phyloP scores from a whole-genome alignment of 2,797 vertebrate genomes.

The Synanceia verrucosa region DNA sequence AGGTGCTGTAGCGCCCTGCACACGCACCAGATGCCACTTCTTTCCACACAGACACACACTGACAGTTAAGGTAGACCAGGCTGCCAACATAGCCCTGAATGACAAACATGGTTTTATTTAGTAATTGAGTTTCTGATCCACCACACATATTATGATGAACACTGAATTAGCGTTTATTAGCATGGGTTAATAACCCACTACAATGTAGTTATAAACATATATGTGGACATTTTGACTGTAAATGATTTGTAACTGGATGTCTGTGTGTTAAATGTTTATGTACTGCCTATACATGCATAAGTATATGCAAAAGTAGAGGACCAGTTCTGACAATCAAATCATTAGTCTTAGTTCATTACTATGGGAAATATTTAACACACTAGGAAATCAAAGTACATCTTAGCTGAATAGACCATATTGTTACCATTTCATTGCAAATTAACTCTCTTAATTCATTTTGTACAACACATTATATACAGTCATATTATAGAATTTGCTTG shows the following conservation, averaged over 20 bases:
- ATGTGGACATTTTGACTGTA: background rate
- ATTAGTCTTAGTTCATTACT: background rate
- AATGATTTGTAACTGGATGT: background rate
- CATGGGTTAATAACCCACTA: background rate
- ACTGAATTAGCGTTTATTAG: background rate
- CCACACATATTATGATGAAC: background rate
- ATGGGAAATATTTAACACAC: background rate
- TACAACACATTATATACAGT: background rate
- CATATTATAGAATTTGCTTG: background rate
- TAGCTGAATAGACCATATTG: background rate
- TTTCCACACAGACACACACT: slow-evolving; percentile 25
- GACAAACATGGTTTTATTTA: background rate
- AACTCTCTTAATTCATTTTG: background rate
- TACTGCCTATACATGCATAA: background rate
- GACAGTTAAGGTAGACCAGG: slow-evolving; percentile 63
- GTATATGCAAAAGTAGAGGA: background rate
- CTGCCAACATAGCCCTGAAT: background rate
- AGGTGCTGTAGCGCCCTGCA: slow-evolving; percentile 43
- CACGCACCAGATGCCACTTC: slow-evolving; percentile 68
- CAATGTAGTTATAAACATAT: background rate
- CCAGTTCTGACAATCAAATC: background rate
- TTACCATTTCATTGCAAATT: background rate
- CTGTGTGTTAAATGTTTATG: background rate
- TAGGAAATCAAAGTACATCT: too few relatives aligned
- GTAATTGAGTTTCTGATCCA: background rate